Conservation (phyloP, 2,113 vertebrate genomes). For the Gracilinanus agilis region DNA sequence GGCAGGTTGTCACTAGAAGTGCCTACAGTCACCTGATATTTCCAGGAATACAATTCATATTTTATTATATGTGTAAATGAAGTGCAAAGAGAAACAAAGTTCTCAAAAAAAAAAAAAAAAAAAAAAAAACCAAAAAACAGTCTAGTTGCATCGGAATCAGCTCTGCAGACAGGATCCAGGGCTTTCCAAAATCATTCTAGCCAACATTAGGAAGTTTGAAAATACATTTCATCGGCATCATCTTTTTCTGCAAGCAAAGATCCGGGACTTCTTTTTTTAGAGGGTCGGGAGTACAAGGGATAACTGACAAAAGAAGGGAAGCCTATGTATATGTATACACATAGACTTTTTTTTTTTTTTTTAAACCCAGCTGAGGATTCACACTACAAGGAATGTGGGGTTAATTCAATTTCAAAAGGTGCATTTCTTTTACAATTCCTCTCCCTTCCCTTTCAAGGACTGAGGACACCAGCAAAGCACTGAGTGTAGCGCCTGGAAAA, state of each 20-base stretch:
- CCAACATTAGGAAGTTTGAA: not conserved
- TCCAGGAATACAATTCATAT: conserved; percentile 32
- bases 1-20: not conserved
- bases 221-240: not conserved
- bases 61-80: conserved; percentile 45
- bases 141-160: not conserved
- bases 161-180: not conserved
- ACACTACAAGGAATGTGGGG: not conserved
- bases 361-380: conserved; percentile 10
- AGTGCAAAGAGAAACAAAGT: not conserved
- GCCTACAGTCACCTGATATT: not conserved
- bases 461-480: not conserved
- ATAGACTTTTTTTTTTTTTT: not conserved
- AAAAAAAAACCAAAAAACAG: not conserved
- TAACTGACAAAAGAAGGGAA: not conserved
- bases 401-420: conserved; percentile 6
- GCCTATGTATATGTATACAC: too few relatives aligned
- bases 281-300: not conserved
- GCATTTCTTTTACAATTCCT: not conserved
- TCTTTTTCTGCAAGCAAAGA: not conserved
- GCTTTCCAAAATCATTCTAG: not conserved
- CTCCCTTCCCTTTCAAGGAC: not conserved
- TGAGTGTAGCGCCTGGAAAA: not conserved
- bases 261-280: not conserved
- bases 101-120: not conserved